A percentile compares a stretch with the other conserved stretches of the same genome.
Evolutionary conservation across 2,797 vertebrate species (phyloP).

Genomic region (Sebastes variabilis): DNA sequence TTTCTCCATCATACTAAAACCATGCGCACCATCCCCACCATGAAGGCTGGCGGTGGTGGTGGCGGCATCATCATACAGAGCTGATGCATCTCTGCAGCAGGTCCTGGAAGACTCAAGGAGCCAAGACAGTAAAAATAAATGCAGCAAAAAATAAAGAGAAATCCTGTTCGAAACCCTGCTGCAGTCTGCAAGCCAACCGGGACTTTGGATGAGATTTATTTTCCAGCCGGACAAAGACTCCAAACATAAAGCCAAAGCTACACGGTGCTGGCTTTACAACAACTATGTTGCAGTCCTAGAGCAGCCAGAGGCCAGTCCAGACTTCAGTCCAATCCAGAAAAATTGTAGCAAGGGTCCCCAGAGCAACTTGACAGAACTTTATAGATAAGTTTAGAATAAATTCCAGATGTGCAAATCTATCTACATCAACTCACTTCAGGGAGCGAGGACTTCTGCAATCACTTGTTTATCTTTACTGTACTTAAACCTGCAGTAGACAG

Average conservation of each 20-base stretch:
- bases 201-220: constrained; percentile 14
- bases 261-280: background rate
- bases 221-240: constrained; percentile 27
- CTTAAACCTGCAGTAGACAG: too few species aligned
- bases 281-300: background rate
- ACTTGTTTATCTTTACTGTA: background rate
- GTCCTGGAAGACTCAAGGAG: background rate
- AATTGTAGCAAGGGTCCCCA: background rate
- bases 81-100: background rate
- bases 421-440: background rate
- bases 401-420: background rate
- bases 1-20: background rate
- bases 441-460: background rate
- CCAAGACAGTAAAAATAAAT: background rate
- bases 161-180: background rate
- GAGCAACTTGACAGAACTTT: background rate
- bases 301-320: background rate
- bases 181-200: background rate
- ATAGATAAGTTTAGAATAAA: background rate
- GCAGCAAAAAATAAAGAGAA: background rate
- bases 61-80: background rate
- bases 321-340: background rate
- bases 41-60: background rate
- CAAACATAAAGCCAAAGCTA: constrained; percentile 24
- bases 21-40: background rate